Evolutionary conservation across 2,888 invertebrate species (phyloP), one percentile per base, ranked within the genome.

Genomic region (Sepioteuthis lessoniana): DNA sequence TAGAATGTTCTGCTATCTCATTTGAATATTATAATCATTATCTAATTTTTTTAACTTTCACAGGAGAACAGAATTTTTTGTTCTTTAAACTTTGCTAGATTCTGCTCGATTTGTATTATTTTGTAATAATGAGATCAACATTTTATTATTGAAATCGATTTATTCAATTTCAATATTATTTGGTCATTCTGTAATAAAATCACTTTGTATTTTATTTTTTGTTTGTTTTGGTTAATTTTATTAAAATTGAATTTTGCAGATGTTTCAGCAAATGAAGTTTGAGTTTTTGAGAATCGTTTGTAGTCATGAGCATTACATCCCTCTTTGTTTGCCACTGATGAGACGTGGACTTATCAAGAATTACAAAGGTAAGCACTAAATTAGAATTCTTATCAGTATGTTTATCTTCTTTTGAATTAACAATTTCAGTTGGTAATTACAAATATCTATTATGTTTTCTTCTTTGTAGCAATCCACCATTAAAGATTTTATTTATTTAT

Each of bases 271-370:
- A 96, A 98, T 98, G 97, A 99, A 99, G 97, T 98, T 99, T 97
- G 98, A 98, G 94, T 99, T 99, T 97, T 97, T 99, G 93, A 98
- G 98, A 97, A 98, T 98, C 92, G 98, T 99, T 93, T 99, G 98
- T 97, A 98, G 98, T 76, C 99, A 99, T 97, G 99, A 99, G 97
- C 99, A 99, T 97, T 99, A 98, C 97, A 98, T 99, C 94, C 98
- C 99, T 0, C 98, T 99, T 96, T 99, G 99, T 97, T 98, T 99
- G 96, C 99, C 99, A 10, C 95, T 97, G 94, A 97, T 97, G 96
- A 96, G 97, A 93, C 96, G 96, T 93, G 96, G 96, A 0, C 95
- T 96, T 94, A 96, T 97, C 94, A 97, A 97, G 94, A 97, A 96
- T 94, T 97, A 97, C 95, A 97, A 97, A 97, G 97, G 97, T 97